These are phyloP conservation scores for Columba guinea DNA, from an alignment of 2,797 vertebrate genomes.

Conservation along the genomic window DNA sequence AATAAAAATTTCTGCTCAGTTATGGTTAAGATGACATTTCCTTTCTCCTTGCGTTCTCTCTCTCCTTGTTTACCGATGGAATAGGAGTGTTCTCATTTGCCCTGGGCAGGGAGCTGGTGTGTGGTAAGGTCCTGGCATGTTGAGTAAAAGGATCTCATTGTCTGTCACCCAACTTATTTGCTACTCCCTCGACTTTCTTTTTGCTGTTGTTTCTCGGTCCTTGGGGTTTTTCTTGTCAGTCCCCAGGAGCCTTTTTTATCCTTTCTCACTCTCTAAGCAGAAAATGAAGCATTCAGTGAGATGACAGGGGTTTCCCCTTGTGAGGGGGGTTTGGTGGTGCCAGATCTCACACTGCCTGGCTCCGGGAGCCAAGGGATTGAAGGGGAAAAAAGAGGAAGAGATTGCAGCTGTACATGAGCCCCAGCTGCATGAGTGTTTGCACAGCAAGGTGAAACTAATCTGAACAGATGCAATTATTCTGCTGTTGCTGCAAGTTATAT, in stretches of 20 bases:
- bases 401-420: neutral
- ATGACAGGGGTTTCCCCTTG: neutral
- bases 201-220: neutral
- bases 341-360: neutral
- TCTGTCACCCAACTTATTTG: neutral
- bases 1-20: conserved; percentile 23
- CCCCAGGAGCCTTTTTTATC: neutral
- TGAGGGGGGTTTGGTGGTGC: neutral
- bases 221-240: neutral
- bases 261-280: neutral
- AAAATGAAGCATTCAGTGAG: neutral
- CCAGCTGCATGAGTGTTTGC: neutral
- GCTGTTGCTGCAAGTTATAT: neutral
- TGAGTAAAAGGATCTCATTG: neutral
- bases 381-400: neutral
- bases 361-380: neutral
- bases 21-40: conserved; percentile 36
- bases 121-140: neutral
- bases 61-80: neutral
- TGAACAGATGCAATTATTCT: neutral
- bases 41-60: neutral
- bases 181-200: neutral
- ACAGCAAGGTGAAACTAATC: conserved; percentile 3
- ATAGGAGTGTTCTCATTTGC: neutral
- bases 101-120: neutral